Evolutionary conservation across 2,113 vertebrate genomes (phyloP), one percentile per base, ranked within the genome.

Genomic region (Astatoreochromis straeleni): DNA sequence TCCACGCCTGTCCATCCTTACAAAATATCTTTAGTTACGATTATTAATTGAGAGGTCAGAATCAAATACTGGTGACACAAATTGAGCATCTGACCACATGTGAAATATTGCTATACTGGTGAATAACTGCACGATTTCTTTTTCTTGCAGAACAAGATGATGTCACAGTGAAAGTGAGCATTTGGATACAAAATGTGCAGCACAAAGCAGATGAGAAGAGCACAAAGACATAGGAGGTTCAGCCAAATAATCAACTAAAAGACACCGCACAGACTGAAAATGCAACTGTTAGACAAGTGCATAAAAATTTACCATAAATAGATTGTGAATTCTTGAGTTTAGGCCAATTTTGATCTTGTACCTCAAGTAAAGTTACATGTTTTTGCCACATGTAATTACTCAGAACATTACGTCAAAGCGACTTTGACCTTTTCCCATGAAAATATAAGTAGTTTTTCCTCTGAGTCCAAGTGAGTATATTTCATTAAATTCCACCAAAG

Each of bases 381-480:
- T 17, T 75, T 26, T 75, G 40, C 68, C 24, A 29, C 40, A 5
- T 29, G 24, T 75, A 47, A 75, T 47, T 11, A 49, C 70, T 73
- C 0, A 75, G 24, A 47, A 47, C 9, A 75, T 19, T 75, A 75
- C 21, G 0, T 29, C 42, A 75, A 29, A 49, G 24, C 0, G 3
- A 75, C 14, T 17, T 5, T 49, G 16, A 31, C 40, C 24, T 47
- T 47, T 75, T 75, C 70, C 70, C 0, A 0, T 11, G 14, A 78
- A 49, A 78, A 19, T 26, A 45, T 26, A 68, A 38, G n/a, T 70
- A 1, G 16, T 29, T 78, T 19, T 78, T 49, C 9, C 9, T 78
- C 45, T 31, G 70, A 49, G 16, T 49, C 42, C 42, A 75, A 2
- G 70, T 75, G 42, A 49, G 16, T 49, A 49, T 31, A 1, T 0